Conservation (phyloP, 2,797 vertebrate species). For the Lutjanus argentimaculatus region DNA sequence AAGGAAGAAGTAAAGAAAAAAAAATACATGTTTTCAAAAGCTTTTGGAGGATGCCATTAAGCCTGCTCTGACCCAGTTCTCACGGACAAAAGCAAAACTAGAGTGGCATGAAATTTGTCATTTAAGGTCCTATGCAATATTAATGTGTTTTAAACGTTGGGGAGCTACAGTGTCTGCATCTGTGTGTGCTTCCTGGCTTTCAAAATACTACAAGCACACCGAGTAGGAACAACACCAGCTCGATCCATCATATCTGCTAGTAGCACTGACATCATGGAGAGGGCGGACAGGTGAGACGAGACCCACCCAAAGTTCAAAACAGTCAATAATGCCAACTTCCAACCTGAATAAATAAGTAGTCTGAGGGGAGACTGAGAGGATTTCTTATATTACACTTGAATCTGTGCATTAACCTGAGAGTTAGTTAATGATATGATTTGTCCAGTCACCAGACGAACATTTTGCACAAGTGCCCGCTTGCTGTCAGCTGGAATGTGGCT, state of each 20-base stretch:
- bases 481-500: conserved; percentile 18
- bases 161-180: neutral
- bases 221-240: neutral
- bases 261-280: neutral
- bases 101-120: neutral
- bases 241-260: conserved; percentile 29
- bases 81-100: neutral
- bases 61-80: neutral
- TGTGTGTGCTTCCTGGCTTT: neutral
- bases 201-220: conserved; percentile 12
- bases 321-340: conserved; percentile 27
- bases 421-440: conserved; percentile 17
- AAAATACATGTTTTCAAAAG: neutral
- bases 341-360: conserved; percentile 28
- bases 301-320: conserved; percentile 18
- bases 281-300: conserved; percentile 32
- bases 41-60: neutral
- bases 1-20: neutral
- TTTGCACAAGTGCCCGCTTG: neutral
- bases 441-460: neutral
- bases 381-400: conserved; percentile 5
- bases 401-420: conserved; percentile 3
- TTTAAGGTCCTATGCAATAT: conserved; percentile 1
- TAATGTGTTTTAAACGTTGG: neutral
- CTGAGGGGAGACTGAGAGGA: neutral